phyloP scores from a whole-genome alignment of 2,797 vertebrate genomes.

The Capromys pilorides region DNA sequence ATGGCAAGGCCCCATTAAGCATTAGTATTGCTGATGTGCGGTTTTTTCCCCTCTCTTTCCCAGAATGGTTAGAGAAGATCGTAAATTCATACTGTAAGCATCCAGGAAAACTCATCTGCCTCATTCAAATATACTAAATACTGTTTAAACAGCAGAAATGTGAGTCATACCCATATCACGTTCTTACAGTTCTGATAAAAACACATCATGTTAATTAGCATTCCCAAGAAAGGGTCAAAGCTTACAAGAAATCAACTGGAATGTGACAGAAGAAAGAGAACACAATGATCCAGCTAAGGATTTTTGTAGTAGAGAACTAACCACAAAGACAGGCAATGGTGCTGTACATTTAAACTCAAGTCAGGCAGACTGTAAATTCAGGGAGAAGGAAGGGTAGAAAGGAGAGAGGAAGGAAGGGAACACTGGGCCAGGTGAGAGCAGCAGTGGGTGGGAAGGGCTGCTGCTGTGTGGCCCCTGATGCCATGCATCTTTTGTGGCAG shows the following conservation, averaged over 20 bases:
- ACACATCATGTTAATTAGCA: slow-evolving; percentile 64
- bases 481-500: neutral
- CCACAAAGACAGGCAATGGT: neutral
- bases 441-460: fast-evolving
- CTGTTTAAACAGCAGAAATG: slow-evolving; percentile 46
- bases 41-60: slow-evolving; percentile 42
- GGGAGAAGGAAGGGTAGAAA: neutral
- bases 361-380: neutral
- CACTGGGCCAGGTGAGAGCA: neutral
- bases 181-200: slow-evolving; percentile 75
- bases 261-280: slow-evolving; percentile 65
- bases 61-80: slow-evolving; percentile 63
- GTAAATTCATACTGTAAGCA: slow-evolving; percentile 66
- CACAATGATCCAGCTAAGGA: neutral
- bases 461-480: neutral
- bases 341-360: neutral
- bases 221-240: slow-evolving; percentile 62
- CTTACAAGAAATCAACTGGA: slow-evolving; percentile 74
- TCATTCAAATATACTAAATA: slow-evolving; percentile 52
- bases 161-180: slow-evolving; percentile 67
- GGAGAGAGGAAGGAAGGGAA: neutral
- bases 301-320: neutral
- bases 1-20: slow-evolving; percentile 8
- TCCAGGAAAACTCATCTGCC: slow-evolving; percentile 38
- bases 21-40: neutral